These are phyloP conservation scores for Darevskia nairensis DNA, from an alignment of 2,797 vertebrate species.

Conservation along the genomic window DNA sequence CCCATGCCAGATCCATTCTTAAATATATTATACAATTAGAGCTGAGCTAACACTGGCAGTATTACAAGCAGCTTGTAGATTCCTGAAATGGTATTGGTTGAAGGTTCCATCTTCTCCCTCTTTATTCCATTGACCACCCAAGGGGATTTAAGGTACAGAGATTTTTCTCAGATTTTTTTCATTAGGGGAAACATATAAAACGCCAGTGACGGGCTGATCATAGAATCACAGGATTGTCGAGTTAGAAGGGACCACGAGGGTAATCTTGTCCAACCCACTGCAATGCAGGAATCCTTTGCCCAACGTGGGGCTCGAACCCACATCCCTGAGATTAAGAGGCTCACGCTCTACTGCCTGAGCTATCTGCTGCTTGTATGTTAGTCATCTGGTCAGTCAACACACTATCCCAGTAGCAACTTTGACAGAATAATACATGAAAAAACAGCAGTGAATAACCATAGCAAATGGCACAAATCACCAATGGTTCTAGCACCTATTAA, in stretches of 20 bases:
- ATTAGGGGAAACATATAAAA: neutral
- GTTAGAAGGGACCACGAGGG: too few species aligned
- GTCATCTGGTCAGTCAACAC: neutral
- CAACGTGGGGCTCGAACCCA: too few species aligned
- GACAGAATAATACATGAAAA: neutral
- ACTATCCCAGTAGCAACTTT: neutral
- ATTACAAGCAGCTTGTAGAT: neutral
- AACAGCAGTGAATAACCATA: neutral
- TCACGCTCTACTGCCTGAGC: too few species aligned
- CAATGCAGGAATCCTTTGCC: too few species aligned
- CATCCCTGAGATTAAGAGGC: too few species aligned
- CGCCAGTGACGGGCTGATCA: neutral
- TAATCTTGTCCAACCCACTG: too few species aligned
- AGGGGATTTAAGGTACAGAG: too few species aligned
- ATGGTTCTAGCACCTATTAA: neutral
- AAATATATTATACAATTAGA: neutral
- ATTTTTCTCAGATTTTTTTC: neutral
- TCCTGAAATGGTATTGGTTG: slow-evolving; percentile 17
- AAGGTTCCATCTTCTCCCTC: neutral
- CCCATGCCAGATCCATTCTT: neutral
- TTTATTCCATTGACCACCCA: neutral
- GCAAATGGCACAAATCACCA: neutral
- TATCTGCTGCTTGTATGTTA: neutral
- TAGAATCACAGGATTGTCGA: too few species aligned
- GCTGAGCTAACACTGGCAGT: neutral